Percentiles rank a stretch among this genome's conserved stretches.
phyloP scores from a whole-genome alignment of 2,888 invertebrate species.

The Scelioninae gen. 1 region DNA sequence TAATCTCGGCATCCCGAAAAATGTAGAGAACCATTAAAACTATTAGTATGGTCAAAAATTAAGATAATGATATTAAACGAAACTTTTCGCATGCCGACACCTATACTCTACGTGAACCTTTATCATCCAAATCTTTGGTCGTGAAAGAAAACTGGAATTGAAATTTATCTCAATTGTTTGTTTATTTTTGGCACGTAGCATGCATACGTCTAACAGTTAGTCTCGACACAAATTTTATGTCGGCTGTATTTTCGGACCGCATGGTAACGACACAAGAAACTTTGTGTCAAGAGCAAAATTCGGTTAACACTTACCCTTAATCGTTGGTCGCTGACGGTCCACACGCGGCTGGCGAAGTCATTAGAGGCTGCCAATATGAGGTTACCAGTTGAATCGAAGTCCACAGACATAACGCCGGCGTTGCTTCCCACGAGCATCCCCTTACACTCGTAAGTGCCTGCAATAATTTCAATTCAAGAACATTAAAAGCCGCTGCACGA shows the following conservation, averaged over 20 bases:
- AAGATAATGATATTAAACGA: neutral
- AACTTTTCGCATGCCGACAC: slow-evolving; percentile 2
- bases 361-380: slow-evolving; percentile 96
- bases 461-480: slow-evolving; percentile 73
- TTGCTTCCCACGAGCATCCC: slow-evolving; percentile 96
- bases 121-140: neutral
- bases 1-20: slow-evolving; percentile 7
- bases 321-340: slow-evolving; percentile 96
- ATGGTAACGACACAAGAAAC: slow-evolving; percentile 17
- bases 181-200: too few species aligned
- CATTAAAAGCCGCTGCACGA: slow-evolving; percentile 66
- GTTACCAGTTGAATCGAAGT: slow-evolving; percentile 96
- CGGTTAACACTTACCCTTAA: slow-evolving; percentile 89
- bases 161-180: slow-evolving; percentile 5
- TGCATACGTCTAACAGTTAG: too few species aligned
- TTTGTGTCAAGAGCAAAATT: slow-evolving; percentile 42
- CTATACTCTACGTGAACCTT: too few species aligned
- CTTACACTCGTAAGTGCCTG: slow-evolving; percentile 89
- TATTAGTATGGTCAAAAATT: slow-evolving; percentile 1
- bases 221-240: slow-evolving; percentile 5
- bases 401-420: slow-evolving; percentile 97
- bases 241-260: neutral
- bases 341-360: slow-evolving; percentile 98
- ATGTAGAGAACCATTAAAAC: slow-evolving; percentile 14
- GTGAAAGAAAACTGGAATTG: neutral